These are phyloP conservation scores for Nemoura dubitans DNA, from an alignment of 2,888 invertebrate genomes.

Conservation along the genomic window DNA sequence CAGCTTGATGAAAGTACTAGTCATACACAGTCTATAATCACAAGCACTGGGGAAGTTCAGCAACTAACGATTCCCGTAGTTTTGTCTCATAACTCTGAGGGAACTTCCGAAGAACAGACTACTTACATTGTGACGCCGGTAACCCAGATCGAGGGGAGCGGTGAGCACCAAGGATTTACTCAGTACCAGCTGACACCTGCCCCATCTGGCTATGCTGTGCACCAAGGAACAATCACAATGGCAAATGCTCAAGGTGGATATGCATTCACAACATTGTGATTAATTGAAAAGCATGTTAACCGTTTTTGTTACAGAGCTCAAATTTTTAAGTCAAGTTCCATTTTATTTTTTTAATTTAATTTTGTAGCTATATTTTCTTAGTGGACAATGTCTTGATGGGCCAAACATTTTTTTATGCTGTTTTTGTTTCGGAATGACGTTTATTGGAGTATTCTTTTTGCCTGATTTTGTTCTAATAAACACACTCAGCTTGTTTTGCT, in stretches of 20 bases:
- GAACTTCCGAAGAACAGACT: conserved; percentile 67
- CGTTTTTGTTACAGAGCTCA: too few relatives aligned
- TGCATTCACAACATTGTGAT: conserved; percentile 47
- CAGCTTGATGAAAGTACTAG: background rate
- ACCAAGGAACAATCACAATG: conserved; percentile 46
- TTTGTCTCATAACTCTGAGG: conserved; percentile 62
- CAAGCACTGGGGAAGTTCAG: conserved; percentile 63
- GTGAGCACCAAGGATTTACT: conserved; percentile 39
- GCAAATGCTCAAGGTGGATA: conserved; percentile 41
- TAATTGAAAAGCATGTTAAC: background rate
- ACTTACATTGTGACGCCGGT: conserved; percentile 73
- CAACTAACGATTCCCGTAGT: conserved; percentile 71
- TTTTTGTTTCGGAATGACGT: too few relatives aligned
- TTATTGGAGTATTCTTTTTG: too few relatives aligned
- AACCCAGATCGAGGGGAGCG: conserved; percentile 63
- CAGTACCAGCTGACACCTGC: conserved; percentile 48
- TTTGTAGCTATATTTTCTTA: too few relatives aligned
- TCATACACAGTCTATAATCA: conserved; percentile 65
- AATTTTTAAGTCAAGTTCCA: too few relatives aligned
- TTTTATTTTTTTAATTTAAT: too few relatives aligned
- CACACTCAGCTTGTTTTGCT: too few relatives aligned
- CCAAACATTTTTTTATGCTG: background rate
- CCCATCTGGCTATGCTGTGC: conserved; percentile 40
- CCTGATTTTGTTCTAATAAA: too few relatives aligned
- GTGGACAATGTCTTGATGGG: background rate